Percentiles rank a stretch among this genome's conserved stretches.
Conservation (phyloP, 2,113 vertebrate species). For the Muntiacus muntjak region DNA sequence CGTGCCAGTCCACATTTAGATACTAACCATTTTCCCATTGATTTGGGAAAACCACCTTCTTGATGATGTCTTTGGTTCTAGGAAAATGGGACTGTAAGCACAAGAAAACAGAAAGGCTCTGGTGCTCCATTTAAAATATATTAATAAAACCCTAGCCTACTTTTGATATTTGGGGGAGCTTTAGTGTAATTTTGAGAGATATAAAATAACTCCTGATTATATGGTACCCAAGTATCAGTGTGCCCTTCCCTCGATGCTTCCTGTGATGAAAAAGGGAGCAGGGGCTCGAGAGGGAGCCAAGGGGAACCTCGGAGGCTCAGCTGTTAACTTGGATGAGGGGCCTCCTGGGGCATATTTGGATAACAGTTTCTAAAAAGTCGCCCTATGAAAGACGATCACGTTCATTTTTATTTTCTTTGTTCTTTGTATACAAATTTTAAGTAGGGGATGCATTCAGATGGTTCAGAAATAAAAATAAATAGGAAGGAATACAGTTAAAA, state of each 20-base stretch:
- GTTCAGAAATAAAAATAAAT: conserved; percentile 4
- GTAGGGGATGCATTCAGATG: neutral
- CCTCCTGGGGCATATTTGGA: neutral
- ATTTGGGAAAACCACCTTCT: neutral
- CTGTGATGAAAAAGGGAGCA: neutral
- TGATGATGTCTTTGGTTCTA: conserved; percentile 8
- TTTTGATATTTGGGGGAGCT: neutral
- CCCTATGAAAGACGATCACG: neutral
- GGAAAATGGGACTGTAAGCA: neutral
- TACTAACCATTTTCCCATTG: neutral
- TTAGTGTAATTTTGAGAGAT: neutral
- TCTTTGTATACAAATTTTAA: neutral
- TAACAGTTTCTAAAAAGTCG: neutral
- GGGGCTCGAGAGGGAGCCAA: fast-evolving
- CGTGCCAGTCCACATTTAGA: neutral
- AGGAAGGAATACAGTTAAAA: neutral
- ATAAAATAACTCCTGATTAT: neutral
- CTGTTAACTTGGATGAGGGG: neutral
- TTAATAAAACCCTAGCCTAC: neutral
- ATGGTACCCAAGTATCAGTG: too few relatives aligned
- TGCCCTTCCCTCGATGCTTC: neutral
- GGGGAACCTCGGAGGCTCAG: neutral
- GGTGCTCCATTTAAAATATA: neutral
- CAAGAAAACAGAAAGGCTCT: neutral
- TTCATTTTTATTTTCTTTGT: neutral